Evolutionary conservation across 1,140 invertebrate species (phyloP).

Genomic region (Zophobas atratus): DNA sequence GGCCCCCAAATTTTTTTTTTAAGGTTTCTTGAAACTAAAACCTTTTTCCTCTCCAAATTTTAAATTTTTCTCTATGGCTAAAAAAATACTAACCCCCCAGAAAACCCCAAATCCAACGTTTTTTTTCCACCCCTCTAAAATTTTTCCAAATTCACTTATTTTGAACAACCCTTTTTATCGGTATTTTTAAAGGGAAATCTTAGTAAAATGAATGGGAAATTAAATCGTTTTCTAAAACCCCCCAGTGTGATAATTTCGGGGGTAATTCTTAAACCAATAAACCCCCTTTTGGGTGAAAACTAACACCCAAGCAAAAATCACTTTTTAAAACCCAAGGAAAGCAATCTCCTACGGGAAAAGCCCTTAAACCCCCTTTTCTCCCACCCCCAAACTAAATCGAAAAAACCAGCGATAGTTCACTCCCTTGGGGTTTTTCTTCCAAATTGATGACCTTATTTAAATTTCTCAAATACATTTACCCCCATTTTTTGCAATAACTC

Average conservation of each 20-base stretch:
- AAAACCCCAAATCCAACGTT: constrained; percentile 84
- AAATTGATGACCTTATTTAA: constrained; percentile 61
- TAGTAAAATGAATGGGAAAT: constrained; percentile 88
- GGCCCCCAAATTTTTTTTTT: constrained; percentile 95
- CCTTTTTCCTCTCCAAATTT: constrained; percentile 70
- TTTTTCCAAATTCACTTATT: constrained; percentile 80
- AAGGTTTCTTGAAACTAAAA: constrained; percentile 78
- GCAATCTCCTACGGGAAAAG: constrained; percentile 85
- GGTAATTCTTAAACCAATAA: constrained; percentile 98
- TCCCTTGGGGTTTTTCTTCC: constrained; percentile 54
- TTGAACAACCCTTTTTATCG: constrained; percentile 71
- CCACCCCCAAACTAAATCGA: constrained; percentile 89
- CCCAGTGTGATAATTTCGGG: constrained; percentile 95
- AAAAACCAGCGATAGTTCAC: constrained; percentile 75
- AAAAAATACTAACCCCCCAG: constrained; percentile 81
- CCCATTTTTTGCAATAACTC: constrained; percentile 73
- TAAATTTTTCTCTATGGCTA: constrained; percentile 74
- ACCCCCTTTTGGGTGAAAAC: constrained; percentile 96
- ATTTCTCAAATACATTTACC: constrained; percentile 66
- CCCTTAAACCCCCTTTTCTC: constrained; percentile 89
- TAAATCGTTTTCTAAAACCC: constrained; percentile 94
- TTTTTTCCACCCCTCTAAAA: constrained; percentile 75
- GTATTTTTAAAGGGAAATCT: constrained; percentile 63
- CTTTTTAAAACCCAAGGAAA: constrained; percentile 96
- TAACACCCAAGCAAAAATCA: constrained; percentile 95